These are phyloP conservation scores for Limosa lapponica DNA, from an alignment of 2,797 vertebrate genomes.

Conservation along the genomic window DNA sequence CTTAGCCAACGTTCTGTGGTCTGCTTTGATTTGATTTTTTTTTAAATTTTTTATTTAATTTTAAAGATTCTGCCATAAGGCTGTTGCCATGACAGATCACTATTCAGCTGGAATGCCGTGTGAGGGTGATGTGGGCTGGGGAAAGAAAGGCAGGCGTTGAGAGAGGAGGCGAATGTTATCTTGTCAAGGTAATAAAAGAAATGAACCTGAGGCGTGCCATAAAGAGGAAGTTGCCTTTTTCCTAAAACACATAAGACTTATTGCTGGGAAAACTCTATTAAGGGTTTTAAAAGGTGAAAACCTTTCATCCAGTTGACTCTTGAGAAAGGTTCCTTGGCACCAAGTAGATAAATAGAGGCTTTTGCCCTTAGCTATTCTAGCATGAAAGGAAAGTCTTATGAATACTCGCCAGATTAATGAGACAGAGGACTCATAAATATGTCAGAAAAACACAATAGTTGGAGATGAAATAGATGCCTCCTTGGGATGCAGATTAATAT, in stretches of 20 bases:
- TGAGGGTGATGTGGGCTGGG: constrained; percentile 27
- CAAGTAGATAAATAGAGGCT: constrained; percentile 58
- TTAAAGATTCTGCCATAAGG: neutral
- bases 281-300: constrained; percentile 65
- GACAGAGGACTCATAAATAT: constrained; percentile 68
- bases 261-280: constrained; percentile 61
- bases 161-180: constrained; percentile 5
- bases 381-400: constrained; percentile 65
- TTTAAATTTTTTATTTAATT: neutral
- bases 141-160: neutral
- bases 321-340: constrained; percentile 51
- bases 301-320: constrained; percentile 56
- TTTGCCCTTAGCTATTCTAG: constrained; percentile 70
- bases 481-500: neutral
- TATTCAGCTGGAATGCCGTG: neutral
- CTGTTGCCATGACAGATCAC: constrained; percentile 27
- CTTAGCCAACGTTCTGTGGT: neutral
- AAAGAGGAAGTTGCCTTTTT: constrained; percentile 50
- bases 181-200: constrained; percentile 51
- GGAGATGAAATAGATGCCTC: constrained; percentile 55
- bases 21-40: neutral
- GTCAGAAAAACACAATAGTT: constrained; percentile 61
- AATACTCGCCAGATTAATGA: constrained; percentile 68
- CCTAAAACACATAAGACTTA: constrained; percentile 24
- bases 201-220: neutral